These are phyloP conservation scores for Drosophila melanica DNA, from an alignment of 1,140 invertebrate genomes.

Conservation along the genomic window DNA sequence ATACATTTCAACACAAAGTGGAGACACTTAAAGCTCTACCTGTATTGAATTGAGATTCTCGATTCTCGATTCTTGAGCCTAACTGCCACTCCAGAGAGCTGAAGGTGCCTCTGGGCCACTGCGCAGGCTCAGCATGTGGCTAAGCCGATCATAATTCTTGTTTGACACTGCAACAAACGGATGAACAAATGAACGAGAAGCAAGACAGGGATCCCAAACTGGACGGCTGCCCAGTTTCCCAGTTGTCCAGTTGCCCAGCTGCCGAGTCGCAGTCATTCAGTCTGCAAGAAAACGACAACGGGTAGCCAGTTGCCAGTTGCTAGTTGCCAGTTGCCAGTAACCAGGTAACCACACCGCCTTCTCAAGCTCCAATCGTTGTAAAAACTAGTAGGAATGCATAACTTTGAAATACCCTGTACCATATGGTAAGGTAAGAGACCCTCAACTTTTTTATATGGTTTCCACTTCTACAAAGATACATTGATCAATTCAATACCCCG, in stretches of 20 bases:
- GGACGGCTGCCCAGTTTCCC: slow-evolving; percentile 16
- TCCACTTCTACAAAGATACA: too few relatives aligned
- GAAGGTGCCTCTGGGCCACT: slow-evolving; percentile 25
- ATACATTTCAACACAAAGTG: slow-evolving; percentile 83
- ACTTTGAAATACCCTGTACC: slow-evolving; percentile 1
- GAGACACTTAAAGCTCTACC: slow-evolving; percentile 83
- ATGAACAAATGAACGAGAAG: slow-evolving; percentile 82
- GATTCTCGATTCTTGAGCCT: slow-evolving; percentile 31
- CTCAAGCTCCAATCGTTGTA: slow-evolving; percentile 7
- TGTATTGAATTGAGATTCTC: slow-evolving; percentile 68
- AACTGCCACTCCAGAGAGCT: slow-evolving; percentile 44
- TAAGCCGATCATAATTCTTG: slow-evolving; percentile 84
- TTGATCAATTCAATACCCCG: too few relatives aligned
- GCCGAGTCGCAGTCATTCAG: slow-evolving; percentile 40
- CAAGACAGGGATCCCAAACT: slow-evolving; percentile 45
- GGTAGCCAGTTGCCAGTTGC: slow-evolving; percentile 22
- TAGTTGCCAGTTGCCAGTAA: too few relatives aligned
- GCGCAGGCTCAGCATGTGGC: slow-evolving; percentile 80
- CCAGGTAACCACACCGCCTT: slow-evolving; percentile 19
- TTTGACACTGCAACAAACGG: slow-evolving; percentile 83
- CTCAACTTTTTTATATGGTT: too few relatives aligned
- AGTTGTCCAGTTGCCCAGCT: slow-evolving; percentile 26
- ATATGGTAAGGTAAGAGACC: too few relatives aligned
- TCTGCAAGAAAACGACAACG: slow-evolving; percentile 38
- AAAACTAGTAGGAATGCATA: slow-evolving; percentile 11